A percentile compares a stretch with the other conserved stretches of the same genome.
Conservation (phyloP, 2,113 vertebrate genomes). For the Atractosteus spatula region DNA sequence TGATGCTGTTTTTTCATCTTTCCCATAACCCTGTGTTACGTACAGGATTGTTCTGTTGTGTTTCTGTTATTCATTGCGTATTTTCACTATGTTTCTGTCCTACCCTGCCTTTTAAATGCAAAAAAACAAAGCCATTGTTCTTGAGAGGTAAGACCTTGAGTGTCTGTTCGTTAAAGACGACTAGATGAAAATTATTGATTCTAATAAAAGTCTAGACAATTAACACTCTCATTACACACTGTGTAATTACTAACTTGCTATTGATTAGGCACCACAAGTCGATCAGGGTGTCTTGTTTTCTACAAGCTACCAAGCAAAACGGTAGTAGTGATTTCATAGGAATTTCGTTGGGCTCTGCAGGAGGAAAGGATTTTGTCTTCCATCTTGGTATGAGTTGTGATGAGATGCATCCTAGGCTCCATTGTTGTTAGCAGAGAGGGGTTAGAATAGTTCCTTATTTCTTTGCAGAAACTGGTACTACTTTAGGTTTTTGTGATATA, state of each 20-base stretch:
- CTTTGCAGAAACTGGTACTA: background rate
- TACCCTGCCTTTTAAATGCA: too few relatives aligned
- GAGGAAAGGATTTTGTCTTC: too few relatives aligned
- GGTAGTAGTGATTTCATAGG: background rate
- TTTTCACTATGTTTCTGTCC: slow-evolving; percentile 8
- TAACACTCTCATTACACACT: slow-evolving; percentile 14
- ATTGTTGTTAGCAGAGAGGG: background rate
- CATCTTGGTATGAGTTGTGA: background rate
- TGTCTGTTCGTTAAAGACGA: too few relatives aligned
- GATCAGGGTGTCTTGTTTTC: slow-evolving; percentile 5
- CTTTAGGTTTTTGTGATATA: too few relatives aligned
- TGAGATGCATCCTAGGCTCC: background rate
- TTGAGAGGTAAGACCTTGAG: too few relatives aligned
- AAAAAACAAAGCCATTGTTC: too few relatives aligned
- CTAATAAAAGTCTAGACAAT: slow-evolving; percentile 18
- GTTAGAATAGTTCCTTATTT: background rate
- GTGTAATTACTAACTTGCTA: slow-evolving; percentile 24
- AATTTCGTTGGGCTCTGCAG: background rate
- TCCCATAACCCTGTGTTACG: slow-evolving; percentile 35
- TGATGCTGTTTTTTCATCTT: slow-evolving; percentile 53
- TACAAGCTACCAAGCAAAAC: background rate
- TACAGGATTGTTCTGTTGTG: background rate
- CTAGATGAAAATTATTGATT: slow-evolving; percentile 7
- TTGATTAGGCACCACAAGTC: slow-evolving; percentile 22
- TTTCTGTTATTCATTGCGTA: slow-evolving; percentile 37